phyloP scores from a whole-genome alignment of 2,888 invertebrate genomes.

The Metacarcinus magister region DNA sequence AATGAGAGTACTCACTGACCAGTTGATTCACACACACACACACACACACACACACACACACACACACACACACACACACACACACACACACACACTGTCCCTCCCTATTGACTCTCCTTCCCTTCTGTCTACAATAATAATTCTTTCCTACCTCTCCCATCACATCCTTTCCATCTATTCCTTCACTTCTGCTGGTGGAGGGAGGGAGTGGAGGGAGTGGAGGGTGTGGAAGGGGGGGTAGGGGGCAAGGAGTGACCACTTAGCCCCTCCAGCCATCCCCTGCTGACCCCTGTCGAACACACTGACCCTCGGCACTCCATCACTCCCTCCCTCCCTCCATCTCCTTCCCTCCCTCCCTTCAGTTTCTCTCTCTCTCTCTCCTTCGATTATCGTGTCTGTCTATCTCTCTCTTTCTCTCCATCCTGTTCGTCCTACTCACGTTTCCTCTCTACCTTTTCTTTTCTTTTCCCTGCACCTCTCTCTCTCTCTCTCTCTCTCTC shows the following conservation, averaged over 20 bases:
- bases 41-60: conserved; percentile 36
- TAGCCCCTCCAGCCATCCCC: background rate
- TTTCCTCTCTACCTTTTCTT: background rate
- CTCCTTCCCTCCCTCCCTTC: background rate
- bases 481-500: background rate
- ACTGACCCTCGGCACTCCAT: conserved; percentile 16
- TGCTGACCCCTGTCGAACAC: conserved; percentile 33
- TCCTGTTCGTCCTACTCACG: background rate
- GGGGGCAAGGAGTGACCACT: background rate
- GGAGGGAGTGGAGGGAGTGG: background rate
- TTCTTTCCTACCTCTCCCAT: background rate
- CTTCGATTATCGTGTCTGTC: background rate
- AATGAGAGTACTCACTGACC: conserved; percentile 31
- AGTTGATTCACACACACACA: background rate
- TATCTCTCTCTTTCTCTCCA: background rate
- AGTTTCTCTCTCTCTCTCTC: background rate
- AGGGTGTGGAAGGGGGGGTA: background rate
- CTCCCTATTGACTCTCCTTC: too few relatives aligned
- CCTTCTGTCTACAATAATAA: background rate
- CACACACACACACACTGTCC: conserved; percentile 12
- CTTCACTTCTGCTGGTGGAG: background rate
- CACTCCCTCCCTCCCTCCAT: background rate
- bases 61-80: conserved; percentile 36
- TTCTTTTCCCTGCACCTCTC: background rate
- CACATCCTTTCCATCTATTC: background rate